Evolutionary conservation across 2,113 vertebrate species (phyloP).

Genomic region (Tragelaphus strepsiceros): DNA sequence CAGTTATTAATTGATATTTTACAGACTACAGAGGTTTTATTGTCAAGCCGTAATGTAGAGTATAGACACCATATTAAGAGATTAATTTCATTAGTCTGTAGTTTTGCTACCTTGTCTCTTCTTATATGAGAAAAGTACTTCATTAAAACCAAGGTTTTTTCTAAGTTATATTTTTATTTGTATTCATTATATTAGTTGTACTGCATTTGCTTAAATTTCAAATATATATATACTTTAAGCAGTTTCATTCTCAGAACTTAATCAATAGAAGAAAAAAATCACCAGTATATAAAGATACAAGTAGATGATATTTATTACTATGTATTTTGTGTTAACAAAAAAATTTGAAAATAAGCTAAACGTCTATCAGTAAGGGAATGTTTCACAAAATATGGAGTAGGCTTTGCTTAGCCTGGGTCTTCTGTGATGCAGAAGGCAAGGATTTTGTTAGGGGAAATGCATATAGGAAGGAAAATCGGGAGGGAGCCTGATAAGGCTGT

Average conservation of each 20-base stretch:
- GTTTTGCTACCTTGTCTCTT: background rate
- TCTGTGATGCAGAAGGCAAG: background rate
- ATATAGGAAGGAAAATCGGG: background rate
- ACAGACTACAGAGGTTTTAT: background rate
- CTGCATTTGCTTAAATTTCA: background rate
- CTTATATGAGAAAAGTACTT: background rate
- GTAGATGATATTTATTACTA: background rate
- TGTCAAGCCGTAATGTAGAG: background rate
- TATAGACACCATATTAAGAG: background rate
- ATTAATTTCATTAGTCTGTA: background rate
- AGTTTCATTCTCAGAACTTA: background rate
- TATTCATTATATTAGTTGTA: background rate
- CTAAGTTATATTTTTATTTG: background rate
- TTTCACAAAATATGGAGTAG: background rate
- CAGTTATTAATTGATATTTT: background rate
- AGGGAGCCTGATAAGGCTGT: background rate
- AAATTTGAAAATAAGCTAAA: background rate
- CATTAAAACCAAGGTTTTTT: background rate
- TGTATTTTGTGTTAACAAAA: background rate
- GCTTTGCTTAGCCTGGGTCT: background rate
- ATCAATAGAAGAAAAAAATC: background rate
- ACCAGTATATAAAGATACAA: background rate
- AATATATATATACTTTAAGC: background rate
- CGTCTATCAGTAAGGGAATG: background rate
- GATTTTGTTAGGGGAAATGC: background rate